Evolutionary conservation across 2,888 invertebrate species (phyloP).

Genomic region (Acleris emargana): DNA sequence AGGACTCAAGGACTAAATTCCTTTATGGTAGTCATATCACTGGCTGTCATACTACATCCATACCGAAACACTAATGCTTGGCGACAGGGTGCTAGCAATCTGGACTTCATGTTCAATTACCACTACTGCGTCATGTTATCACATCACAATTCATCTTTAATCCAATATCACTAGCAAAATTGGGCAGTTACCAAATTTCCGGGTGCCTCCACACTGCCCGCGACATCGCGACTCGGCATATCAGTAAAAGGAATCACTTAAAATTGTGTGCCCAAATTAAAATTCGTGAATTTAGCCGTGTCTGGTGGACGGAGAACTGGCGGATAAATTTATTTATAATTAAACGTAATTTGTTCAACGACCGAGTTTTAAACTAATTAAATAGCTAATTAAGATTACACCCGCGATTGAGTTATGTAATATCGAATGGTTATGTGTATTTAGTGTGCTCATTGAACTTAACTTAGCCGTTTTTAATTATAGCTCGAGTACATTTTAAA

Average conservation of each 20-base stretch:
- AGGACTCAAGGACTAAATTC: too few relatives aligned
- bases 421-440: neutral
- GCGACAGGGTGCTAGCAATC: too few relatives aligned
- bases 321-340: constrained; percentile 62
- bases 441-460: too few relatives aligned
- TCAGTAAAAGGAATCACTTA: constrained; percentile 68
- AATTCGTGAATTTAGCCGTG: constrained; percentile 72
- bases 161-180: neutral
- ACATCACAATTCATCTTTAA: neutral
- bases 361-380: constrained; percentile 44
- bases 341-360: constrained; percentile 64
- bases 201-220: constrained; percentile 34
- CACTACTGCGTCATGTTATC: too few relatives aligned
- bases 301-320: constrained; percentile 49
- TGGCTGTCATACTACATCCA: too few relatives aligned
- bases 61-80: too few relatives aligned
- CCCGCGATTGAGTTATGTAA: constrained; percentile 17
- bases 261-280: constrained; percentile 72
- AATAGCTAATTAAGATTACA: constrained; percentile 33
- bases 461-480: too few relatives aligned
- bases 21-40: too few relatives aligned
- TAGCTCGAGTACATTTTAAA: too few relatives aligned
- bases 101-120: too few relatives aligned
- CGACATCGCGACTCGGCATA: constrained; percentile 50
- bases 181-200: neutral